Percentiles rank a stretch among this genome's conserved stretches.
These are phyloP conservation scores for Coecobrya sp. DNA, from an alignment of 2,888 invertebrate species.

Conservation along the genomic window DNA sequence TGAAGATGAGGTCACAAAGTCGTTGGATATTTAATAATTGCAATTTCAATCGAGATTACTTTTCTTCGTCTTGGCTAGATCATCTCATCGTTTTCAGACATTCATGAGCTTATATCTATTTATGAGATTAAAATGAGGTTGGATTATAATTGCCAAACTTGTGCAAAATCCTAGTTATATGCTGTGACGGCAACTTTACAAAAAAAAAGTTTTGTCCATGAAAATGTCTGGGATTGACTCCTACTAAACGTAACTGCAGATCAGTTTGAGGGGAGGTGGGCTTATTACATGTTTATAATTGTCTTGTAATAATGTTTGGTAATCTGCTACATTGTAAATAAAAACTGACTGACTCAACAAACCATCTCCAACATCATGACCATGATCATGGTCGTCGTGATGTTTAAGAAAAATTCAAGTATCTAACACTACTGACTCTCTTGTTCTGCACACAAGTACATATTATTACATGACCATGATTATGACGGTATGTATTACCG, in stretches of 20 bases:
- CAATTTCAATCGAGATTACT: constrained; percentile 8
- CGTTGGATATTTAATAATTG: constrained; percentile 31
- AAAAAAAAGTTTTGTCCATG: constrained; percentile 26
- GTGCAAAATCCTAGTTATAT: neutral
- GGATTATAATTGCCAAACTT: constrained; percentile 11
- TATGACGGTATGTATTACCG: neutral
- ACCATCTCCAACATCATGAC: neutral
- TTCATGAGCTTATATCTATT: constrained; percentile 63
- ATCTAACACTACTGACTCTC: neutral
- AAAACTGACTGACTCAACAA: constrained; percentile 40
- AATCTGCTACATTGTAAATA: constrained; percentile 47
- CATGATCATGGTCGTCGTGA: constrained; percentile 3
- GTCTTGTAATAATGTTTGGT: constrained; percentile 23
- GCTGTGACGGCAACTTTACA: neutral
- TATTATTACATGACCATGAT: neutral
- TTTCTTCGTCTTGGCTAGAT: neutral
- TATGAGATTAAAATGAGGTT: constrained; percentile 60
- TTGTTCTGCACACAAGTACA: neutral
- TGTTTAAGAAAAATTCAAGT: neutral
- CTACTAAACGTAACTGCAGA: neutral
- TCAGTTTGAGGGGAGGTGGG: neutral
- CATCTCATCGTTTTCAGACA: constrained; percentile 5
- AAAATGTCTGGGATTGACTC: neutral
- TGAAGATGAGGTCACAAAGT: constrained; percentile 52
- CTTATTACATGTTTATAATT: constrained; percentile 34